Conservation (phyloP, 2,888 invertebrate species). For the Clistopyga incitator region DNA sequence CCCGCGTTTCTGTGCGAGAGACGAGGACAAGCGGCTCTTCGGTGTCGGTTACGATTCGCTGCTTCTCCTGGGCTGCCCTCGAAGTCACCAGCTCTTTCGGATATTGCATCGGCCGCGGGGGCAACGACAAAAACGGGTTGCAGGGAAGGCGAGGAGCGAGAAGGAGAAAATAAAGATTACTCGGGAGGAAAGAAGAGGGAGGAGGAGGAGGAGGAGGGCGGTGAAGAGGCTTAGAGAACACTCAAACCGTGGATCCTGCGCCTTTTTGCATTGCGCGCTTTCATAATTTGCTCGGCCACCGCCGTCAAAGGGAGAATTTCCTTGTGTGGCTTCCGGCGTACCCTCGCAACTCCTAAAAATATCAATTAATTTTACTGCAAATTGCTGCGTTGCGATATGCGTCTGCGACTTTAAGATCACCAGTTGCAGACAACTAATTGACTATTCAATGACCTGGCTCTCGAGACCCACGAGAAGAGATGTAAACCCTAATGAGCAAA, state of each 20-base stretch:
- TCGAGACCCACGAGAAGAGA: too few species aligned
- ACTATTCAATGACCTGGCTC: too few species aligned
- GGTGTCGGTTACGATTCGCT: constrained; percentile 71
- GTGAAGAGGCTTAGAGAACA: constrained; percentile 46
- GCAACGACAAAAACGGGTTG: constrained; percentile 42
- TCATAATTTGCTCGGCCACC: constrained; percentile 65
- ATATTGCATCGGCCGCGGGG: constrained; percentile 65
- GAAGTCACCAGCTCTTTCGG: constrained; percentile 52
- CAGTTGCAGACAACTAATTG: too few species aligned
- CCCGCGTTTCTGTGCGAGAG: constrained; percentile 5
- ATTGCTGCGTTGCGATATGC: constrained; percentile 67
- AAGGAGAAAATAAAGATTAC: constrained; percentile 52
- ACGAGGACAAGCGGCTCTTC: constrained; percentile 19
- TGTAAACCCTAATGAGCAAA: too few species aligned
- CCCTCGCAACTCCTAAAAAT: constrained; percentile 70
- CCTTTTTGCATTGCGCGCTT: constrained; percentile 63
- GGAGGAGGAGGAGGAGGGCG: constrained; percentile 23
- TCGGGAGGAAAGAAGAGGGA: constrained; percentile 44
- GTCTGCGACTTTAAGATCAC: constrained; percentile 2
- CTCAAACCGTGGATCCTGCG: constrained; percentile 69
- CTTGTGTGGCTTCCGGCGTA: constrained; percentile 28
- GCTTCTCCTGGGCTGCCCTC: constrained; percentile 18
- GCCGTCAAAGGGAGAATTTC: constrained; percentile 57
- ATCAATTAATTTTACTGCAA: constrained; percentile 77
- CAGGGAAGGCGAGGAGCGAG: constrained; percentile 26